These are phyloP conservation scores for Willowsia nigromaculata DNA, from an alignment of 2,888 invertebrate species.

Conservation along the genomic window DNA sequence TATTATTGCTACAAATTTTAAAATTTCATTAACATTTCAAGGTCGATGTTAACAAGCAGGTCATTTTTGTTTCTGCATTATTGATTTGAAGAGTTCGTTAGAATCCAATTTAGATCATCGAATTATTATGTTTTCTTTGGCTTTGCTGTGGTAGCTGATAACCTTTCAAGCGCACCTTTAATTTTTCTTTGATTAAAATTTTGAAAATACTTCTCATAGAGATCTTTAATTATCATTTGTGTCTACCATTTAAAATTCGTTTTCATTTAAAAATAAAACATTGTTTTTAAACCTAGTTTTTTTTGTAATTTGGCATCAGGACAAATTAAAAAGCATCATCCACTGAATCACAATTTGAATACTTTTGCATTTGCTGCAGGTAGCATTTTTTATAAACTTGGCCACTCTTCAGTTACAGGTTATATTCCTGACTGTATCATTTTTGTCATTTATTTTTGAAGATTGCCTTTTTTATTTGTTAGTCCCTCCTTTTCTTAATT, in stretches of 20 bases:
- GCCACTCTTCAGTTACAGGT: background rate
- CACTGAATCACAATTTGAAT: conserved; percentile 8
- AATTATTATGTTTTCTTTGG: background rate
- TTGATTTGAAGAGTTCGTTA: background rate
- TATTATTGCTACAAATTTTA: background rate
- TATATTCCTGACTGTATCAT: background rate
- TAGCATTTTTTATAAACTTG: background rate
- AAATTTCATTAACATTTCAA: background rate
- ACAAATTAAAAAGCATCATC: background rate
- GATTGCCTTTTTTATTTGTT: background rate
- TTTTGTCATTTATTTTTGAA: background rate
- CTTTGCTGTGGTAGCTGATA: background rate
- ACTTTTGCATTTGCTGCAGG: conserved; percentile 35
- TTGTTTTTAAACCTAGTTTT: background rate
- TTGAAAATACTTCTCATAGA: conserved; percentile 1
- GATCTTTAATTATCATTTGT: background rate
- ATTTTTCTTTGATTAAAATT: background rate
- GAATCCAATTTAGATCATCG: no score
- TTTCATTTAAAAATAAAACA: background rate
- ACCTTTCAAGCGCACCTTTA: background rate
- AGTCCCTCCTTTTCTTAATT: no score
- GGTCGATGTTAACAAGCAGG: background rate
- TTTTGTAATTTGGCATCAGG: conserved; percentile 10
- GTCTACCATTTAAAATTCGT: background rate
- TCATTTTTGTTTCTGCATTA: background rate